A percentile compares a stretch with the other conserved stretches of the same genome.
phyloP scores from a whole-genome alignment of 1,140 invertebrate genomes.

The Drosophila seguyi region DNA sequence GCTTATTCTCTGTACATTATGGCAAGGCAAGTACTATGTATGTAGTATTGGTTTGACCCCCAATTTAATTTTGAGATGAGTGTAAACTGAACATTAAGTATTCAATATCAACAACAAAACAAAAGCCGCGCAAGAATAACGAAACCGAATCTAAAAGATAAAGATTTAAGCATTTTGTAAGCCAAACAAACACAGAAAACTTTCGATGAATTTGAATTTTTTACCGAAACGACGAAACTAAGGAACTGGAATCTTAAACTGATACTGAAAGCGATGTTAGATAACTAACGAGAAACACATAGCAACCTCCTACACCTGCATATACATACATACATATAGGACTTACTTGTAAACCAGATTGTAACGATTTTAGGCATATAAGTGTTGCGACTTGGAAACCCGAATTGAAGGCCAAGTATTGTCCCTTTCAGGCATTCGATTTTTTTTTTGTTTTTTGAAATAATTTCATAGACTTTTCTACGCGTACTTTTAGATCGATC shows the following conservation, averaged over 20 bases:
- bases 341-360: conserved; percentile 67
- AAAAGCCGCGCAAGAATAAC: conserved; percentile 15
- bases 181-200: conserved; percentile 42
- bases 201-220: conserved; percentile 54
- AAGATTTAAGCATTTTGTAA: conserved; percentile 38
- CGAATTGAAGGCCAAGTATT: conserved; percentile 32
- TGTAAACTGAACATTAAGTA: conserved; percentile 22
- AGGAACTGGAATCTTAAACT: conserved; percentile 62
- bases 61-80: conserved; percentile 7
- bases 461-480: conserved; percentile 71
- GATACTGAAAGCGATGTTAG: conserved; percentile 54
- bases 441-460: conserved; percentile 20
- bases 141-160: conserved; percentile 29
- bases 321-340: conserved; percentile 53
- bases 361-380: conserved; percentile 76
- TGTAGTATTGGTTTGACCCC: conserved; percentile 15
- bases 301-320: conserved; percentile 58
- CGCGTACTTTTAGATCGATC: conserved; percentile 61
- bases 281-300: conserved; percentile 42
- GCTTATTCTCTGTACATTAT: conserved; percentile 27
- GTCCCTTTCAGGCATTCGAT: conserved; percentile 36
- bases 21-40: conserved; percentile 10
- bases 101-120: conserved; percentile 28
- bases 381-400: conserved; percentile 69
- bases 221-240: conserved; percentile 35